phyloP scores from a whole-genome alignment of 2,797 vertebrate species.

The Pogonophryne albipinna region DNA sequence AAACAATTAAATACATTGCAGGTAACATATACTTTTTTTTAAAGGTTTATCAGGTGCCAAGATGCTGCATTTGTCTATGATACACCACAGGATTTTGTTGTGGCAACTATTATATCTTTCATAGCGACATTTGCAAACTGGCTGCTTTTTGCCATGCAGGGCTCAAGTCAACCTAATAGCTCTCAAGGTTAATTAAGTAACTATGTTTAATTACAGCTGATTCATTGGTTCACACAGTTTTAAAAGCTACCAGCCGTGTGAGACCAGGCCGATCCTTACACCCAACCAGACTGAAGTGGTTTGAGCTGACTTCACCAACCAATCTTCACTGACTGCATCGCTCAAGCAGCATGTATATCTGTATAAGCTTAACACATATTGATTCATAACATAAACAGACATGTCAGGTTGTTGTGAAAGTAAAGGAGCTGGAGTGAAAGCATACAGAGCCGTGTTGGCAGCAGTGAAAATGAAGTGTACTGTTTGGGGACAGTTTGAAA shows the following conservation, averaged over 20 bases:
- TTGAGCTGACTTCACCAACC: slow-evolving; percentile 1
- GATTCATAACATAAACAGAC: not conserved
- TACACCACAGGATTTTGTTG: not conserved
- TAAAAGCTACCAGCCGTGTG: not conserved
- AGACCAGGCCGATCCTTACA: not conserved
- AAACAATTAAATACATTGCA: slow-evolving; percentile 17
- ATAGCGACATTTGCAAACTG: not conserved
- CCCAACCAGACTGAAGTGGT: not conserved
- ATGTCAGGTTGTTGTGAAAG: slow-evolving; percentile 3
- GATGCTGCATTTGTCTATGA: not conserved
- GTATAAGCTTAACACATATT: not conserved
- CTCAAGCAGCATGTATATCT: not conserved
- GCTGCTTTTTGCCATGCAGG: not conserved
- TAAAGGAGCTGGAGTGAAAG: slow-evolving; percentile 17
- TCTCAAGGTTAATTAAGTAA: slow-evolving; percentile 14
- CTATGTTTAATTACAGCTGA: slow-evolving; percentile 11
- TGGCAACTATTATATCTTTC: not conserved
- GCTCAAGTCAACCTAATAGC: not conserved
- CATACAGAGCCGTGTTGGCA: not conserved
- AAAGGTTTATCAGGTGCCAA: slow-evolving; percentile 14
- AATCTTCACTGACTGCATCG: not conserved
- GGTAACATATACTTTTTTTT: slow-evolving; percentile 7
- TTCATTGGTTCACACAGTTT: not conserved
- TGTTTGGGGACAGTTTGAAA: slow-evolving; percentile 15
- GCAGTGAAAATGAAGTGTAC: slow-evolving; percentile 15